Evolutionary conservation across 2,113 vertebrate species (phyloP).

Genomic region (Boulengeromyrus knoepffleri): DNA sequence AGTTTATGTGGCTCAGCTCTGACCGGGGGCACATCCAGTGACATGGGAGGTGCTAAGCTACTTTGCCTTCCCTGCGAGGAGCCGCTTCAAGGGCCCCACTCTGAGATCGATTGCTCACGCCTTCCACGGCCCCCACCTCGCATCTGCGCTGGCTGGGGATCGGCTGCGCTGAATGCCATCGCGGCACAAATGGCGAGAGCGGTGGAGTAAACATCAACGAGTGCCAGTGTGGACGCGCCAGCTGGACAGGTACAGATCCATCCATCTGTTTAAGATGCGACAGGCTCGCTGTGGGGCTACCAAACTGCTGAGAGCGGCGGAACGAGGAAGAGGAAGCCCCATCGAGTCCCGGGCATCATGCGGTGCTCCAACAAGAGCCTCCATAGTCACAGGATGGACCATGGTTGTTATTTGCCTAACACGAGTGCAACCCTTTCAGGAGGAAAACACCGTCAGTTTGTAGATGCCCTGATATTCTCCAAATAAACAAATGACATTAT

Average conservation of each 20-base stretch:
- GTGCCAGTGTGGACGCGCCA: slow-evolving; percentile 3
- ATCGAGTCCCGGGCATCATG: background rate
- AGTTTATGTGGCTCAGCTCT: background rate
- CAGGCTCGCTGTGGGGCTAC: background rate
- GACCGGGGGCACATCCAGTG: background rate
- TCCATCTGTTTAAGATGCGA: background rate
- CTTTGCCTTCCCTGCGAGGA: background rate
- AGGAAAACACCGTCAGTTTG: background rate
- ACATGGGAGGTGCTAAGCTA: background rate
- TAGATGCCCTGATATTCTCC: background rate
- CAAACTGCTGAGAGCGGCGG: background rate
- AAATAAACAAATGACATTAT: background rate
- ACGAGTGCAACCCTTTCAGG: background rate
- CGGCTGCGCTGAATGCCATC: background rate
- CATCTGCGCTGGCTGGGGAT: background rate
- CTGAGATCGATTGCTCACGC: background rate
- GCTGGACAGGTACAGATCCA: background rate
- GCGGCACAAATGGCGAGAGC: background rate
- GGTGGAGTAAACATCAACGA: background rate
- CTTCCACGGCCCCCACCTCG: background rate
- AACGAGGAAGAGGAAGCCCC: background rate
- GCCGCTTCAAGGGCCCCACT: background rate
- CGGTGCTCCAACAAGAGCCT: background rate
- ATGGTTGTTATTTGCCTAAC: background rate
- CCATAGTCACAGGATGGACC: background rate